Percentiles rank a stretch among this genome's conserved stretches.
phyloP scores from a whole-genome alignment of 2,888 invertebrate species.

The Ormyrus thymus region DNA sequence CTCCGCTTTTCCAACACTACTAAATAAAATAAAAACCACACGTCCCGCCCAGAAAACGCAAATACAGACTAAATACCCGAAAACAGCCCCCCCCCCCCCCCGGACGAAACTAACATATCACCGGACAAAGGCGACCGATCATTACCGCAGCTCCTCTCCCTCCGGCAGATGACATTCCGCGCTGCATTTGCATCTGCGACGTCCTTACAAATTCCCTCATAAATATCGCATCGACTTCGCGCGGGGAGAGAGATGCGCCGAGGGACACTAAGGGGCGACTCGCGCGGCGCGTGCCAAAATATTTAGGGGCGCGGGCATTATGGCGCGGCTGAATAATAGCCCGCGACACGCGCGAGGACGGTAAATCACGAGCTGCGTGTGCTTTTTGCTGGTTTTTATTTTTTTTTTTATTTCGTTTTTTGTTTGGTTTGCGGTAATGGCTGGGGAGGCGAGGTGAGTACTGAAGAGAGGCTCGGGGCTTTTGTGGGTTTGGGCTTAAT shows the following conservation, averaged over 20 bases:
- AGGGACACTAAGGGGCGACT: constrained; percentile 15
- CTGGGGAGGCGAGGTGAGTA: too few relatives aligned
- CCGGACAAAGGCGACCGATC: too few relatives aligned
- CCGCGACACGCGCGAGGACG: constrained; percentile 10
- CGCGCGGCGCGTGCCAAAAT: constrained; percentile 51
- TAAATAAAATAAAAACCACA: too few relatives aligned
- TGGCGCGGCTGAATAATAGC: constrained; percentile 24
- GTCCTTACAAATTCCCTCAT: constrained; percentile 39
- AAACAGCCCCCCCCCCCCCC: not conserved
- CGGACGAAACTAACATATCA: not conserved
- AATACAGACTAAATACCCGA: constrained; percentile 25
- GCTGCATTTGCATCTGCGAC: constrained; percentile 39
- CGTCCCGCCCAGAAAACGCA: not conserved
- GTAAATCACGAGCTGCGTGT: constrained; percentile 12
- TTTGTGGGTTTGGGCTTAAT: too few relatives aligned
- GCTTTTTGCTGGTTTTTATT: not conserved
- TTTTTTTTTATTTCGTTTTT: not conserved
- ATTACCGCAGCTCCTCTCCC: too few relatives aligned
- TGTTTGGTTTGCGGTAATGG: not conserved
- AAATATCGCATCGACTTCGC: constrained; percentile 38
- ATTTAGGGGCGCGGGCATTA: constrained; percentile 33
- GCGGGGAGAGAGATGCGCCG: not conserved
- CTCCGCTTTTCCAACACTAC: too few relatives aligned
- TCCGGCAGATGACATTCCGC: constrained; percentile 14
- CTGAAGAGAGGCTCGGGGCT: too few relatives aligned